phyloP scores from a whole-genome alignment of 1,140 invertebrate genomes.

The Danaus plexippus region DNA sequence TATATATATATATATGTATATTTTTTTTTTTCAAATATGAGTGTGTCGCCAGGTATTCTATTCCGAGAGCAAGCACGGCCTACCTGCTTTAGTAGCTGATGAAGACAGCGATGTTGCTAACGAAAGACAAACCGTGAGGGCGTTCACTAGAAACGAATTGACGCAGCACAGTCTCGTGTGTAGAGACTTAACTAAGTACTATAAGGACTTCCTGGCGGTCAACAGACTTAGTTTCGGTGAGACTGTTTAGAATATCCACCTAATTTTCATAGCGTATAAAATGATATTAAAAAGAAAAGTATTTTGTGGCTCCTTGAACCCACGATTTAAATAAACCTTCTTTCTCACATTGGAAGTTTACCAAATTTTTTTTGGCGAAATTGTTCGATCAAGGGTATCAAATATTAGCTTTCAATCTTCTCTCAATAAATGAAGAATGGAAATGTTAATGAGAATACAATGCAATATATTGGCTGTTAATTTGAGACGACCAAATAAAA shows the following conservation, averaged over 20 bases:
- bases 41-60: conserved; percentile 29
- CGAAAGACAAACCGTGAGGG: conserved; percentile 52
- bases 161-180: conserved; percentile 63
- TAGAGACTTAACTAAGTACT: conserved; percentile 80
- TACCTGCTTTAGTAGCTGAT: conserved; percentile 20
- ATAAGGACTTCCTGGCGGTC: conserved; percentile 79
- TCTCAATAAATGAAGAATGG: too few relatives aligned
- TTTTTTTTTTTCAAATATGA: too few relatives aligned
- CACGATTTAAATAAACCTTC: too few relatives aligned
- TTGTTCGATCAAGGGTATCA: neutral
- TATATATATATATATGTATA: too few relatives aligned
- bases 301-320: too few relatives aligned
- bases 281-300: too few relatives aligned
- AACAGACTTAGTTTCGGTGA: conserved; percentile 78
- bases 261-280: too few relatives aligned
- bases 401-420: too few relatives aligned
- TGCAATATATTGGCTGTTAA: too few relatives aligned
- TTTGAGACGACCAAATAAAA: too few relatives aligned
- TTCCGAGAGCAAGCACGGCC: conserved; percentile 20
- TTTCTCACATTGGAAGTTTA: too few relatives aligned
- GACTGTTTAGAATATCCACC: conserved; percentile 2
- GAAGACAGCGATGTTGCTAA: conserved; percentile 68
- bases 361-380: neutral
- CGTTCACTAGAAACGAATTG: conserved; percentile 32
- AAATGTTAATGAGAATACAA: too few relatives aligned